These are phyloP conservation scores for Orthonychiurus folsomi DNA, from an alignment of 2,888 invertebrate species.

Conservation along the genomic window DNA sequence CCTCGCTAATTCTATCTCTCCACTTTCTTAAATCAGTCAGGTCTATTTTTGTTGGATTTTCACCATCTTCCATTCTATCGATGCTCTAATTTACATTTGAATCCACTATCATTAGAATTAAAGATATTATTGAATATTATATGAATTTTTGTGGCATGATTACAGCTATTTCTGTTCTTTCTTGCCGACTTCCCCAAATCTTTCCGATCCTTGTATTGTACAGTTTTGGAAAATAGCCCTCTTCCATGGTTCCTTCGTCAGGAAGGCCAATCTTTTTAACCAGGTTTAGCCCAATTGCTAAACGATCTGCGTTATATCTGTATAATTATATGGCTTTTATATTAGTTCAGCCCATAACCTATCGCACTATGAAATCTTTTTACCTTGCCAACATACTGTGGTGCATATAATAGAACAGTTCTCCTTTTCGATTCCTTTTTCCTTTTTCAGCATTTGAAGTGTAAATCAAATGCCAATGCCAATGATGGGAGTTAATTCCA, in stretches of 20 bases:
- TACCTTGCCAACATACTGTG: slow-evolving; percentile 43
- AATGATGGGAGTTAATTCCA: slow-evolving; percentile 73
- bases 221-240: slow-evolving; percentile 76
- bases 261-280: slow-evolving; percentile 57
- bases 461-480: slow-evolving; percentile 86
- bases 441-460: slow-evolving; percentile 60
- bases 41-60: background rate
- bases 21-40: slow-evolving; percentile 63
- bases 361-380: background rate
- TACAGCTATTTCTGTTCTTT: slow-evolving; percentile 23
- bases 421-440: slow-evolving; percentile 65
- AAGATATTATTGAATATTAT: no score
- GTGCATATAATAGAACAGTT: slow-evolving; percentile 73
- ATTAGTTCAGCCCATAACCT: background rate
- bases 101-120: no score
- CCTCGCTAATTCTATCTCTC: slow-evolving; percentile 63
- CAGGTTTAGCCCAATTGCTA: slow-evolving; percentile 60
- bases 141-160: background rate
- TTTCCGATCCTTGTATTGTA: slow-evolving; percentile 26
- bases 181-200: slow-evolving; percentile 34
- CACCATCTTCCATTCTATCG: background rate
- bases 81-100: slow-evolving; percentile 5
- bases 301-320: slow-evolving; percentile 64
- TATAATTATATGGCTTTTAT: background rate
- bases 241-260: slow-evolving; percentile 58